Base-by-base conservation (phyloP, 2,888 invertebrate species). In the Chironomus riparius region DNA sequence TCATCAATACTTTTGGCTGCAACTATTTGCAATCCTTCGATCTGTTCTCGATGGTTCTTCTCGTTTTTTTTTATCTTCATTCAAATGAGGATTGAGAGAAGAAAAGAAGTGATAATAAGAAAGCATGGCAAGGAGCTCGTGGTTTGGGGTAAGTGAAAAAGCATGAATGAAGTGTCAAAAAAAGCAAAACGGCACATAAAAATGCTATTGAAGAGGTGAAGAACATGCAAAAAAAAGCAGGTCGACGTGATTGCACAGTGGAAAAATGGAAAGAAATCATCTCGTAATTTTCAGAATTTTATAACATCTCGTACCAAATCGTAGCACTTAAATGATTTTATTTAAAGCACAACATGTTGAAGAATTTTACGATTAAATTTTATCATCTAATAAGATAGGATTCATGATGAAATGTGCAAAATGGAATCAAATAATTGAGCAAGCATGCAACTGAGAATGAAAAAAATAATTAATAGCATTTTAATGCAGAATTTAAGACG, bases 401-500 rank as follows among this genome's bases (percentile, higher is more conserved):
- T 56, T 56, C 38, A 38, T 38, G 38, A 18, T 56, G 6, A 56
- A 18, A 15, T 18, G 15, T 15, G 56, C 38, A 38, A 38, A 38
- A 10, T 38, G 50, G 50, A 24, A 38, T 70, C 47, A 48, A 48
- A 48, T 48, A 22, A 48, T 47, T 70, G 47, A 48, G 38, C 22
- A 13, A 28, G 28, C 15, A 28, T 13, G 28, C 68, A 38, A 38
- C 56, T 5, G 7, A 56, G 18, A 56, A 15, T 15, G 7, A 47
- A 70, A 70, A 47, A 50, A 12, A 70, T 70, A 70, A 70, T 70
- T 50, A 70, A 70, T 70, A 50, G 47, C 0, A 50, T 6, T 47
- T 70, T 50, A 50, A 70, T 70, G 48, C 22, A 24, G 18, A 21
- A 70, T 24, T 70, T 56, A 28, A 56, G 70, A 18, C 50, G 50